Conservation (phyloP, 30 jellyfish, hydroid and myxozoan species). For the Hydractinia echinata region DNA sequence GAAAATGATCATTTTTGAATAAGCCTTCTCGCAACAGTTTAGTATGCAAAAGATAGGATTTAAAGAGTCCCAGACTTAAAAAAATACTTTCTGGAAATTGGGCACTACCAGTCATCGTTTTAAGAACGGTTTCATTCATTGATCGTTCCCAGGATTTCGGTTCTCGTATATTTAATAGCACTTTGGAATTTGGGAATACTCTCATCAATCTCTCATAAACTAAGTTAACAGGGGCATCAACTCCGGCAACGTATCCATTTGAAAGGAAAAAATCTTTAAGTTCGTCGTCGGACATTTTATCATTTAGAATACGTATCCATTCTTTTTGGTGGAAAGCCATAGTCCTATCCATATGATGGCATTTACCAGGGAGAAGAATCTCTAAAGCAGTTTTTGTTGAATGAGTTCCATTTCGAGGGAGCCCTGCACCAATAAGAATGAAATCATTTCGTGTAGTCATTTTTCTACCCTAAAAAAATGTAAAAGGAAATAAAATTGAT, state of each 20-base stretch:
- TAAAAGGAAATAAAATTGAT: no score
- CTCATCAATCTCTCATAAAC: not conserved
- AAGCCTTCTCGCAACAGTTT: no score
- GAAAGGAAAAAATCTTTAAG: not conserved
- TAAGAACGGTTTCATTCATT: not conserved
- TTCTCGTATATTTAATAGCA: not conserved
- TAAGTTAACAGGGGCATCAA: not conserved
- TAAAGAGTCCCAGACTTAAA: not conserved
- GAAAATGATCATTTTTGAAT: not conserved
- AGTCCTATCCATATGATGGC: not conserved
- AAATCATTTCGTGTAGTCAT: not conserved
- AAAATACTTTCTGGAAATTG: not conserved
- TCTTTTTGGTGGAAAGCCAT: not conserved
- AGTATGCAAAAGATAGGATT: not conserved
- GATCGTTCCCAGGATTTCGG: not conserved
- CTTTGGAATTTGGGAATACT: not conserved
- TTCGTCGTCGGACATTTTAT: not conserved
- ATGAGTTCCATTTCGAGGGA: slow-evolving; percentile 10
- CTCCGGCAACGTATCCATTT: not conserved
- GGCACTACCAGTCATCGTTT: not conserved
- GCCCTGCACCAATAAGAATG: slow-evolving; percentile 5
- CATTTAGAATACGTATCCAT: not conserved
- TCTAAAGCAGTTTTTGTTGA: slow-evolving; percentile 4
- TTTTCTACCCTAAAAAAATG: no score
- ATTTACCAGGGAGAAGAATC: not conserved